Base-by-base conservation (phyloP, 2,113 vertebrate genomes). In the Carassius carassius region DNA sequence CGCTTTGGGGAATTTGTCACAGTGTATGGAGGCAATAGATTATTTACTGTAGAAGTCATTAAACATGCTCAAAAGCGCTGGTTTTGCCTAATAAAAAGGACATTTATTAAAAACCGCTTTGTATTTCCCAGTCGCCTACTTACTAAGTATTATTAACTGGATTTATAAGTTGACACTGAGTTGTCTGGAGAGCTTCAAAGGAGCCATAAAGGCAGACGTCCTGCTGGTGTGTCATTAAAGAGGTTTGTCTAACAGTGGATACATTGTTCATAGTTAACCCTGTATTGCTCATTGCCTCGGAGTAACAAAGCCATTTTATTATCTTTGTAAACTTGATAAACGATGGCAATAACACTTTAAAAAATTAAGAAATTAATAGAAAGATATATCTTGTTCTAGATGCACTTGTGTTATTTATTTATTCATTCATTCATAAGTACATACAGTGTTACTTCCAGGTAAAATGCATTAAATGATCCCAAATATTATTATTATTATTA, bases 111-210 rank as follows among this genome's bases (percentile, higher is more conserved):
- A n/a, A 78, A 78, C 5, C 56, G 32, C 56, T 78, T 80, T 80
- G 78, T 65, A 29, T 80, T 80, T 80, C 16, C 60, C 60, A 65
- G 60, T 65, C n/a, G 5, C 58, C 56, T 78, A 78, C 41, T 78
- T 78, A 41, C 76, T 23, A 60, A 44, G 35, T 58, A 79, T 63
- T 80, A 80, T 80, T 80, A 65, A 80, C 78, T 16, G 16, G 78
- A 79, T 41, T 65, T 60, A 62, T 62, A 62, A 60, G 19, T 60
- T 78, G 76, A 44, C 54, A 58, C 12, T 62, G 41, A 41, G 35
- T 78, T 78, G 32, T 23, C 32, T 78, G 76, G 76, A 60, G 75
- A 77, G 29, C 51, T 58, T 77, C 17, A 56, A 21, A 77, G 29
- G 49, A 29, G 13, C 35, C 19, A n/a, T n/a, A 72, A n/a, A 78